Conservation (phyloP, 2,113 vertebrate genomes). For the Cisticola juncidis region DNA sequence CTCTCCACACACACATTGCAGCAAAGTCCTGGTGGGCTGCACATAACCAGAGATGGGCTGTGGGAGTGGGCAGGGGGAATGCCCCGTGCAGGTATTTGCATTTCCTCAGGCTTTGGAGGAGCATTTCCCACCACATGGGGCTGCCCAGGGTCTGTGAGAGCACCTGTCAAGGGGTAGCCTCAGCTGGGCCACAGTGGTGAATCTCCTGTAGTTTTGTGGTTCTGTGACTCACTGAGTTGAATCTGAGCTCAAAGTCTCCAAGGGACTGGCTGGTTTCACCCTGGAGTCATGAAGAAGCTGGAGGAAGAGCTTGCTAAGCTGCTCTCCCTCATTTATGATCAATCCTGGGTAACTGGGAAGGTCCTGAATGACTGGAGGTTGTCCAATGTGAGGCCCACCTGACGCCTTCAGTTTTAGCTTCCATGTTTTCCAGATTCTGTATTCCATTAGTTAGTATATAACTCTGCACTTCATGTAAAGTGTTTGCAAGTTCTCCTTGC, state of each 20-base stretch:
- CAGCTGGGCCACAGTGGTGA: neutral
- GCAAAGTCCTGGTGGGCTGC: neutral
- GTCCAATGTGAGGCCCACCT: neutral
- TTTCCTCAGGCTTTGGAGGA: neutral
- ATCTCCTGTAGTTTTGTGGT: neutral
- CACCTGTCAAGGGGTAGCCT: fast-evolving
- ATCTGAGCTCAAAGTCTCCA: neutral
- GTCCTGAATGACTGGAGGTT: neutral
- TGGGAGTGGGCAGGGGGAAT: neutral
- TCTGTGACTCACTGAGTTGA: fast-evolving
- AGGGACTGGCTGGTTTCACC: neutral
- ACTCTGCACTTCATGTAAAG: neutral
- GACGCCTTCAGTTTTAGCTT: neutral
- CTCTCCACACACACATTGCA: neutral
- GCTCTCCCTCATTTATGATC: neutral
- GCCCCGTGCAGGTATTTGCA: fast-evolving
- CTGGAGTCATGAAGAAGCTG: neutral
- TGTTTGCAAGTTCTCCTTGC: neutral
- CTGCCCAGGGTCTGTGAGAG: neutral
- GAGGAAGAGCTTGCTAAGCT: neutral
- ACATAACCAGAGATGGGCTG: neutral
- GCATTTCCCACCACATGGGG: fast-evolving
- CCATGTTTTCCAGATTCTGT: neutral
- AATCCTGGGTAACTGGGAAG: neutral
- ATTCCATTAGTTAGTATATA: neutral